Evolutionary conservation across 2,888 invertebrate species (phyloP).

Genomic region (Chrysolina haemoptera): DNA sequence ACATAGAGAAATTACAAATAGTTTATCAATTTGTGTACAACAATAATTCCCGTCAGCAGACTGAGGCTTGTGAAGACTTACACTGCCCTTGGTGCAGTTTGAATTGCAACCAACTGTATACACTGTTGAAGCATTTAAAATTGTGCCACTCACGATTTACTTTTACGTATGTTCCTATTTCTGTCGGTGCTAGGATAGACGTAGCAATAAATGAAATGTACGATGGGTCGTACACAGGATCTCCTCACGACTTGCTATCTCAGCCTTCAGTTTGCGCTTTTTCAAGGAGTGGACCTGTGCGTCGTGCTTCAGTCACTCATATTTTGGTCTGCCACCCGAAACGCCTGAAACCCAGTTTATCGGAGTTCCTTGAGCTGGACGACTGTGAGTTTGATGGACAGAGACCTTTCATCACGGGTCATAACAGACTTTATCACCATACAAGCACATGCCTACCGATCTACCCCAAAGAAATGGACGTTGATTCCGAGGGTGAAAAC

Average conservation of each 20-base stretch:
- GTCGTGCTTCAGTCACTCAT: slow-evolving; percentile 83
- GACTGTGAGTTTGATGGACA: slow-evolving; percentile 89
- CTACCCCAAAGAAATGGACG: slow-evolving; percentile 93
- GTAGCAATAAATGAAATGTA: slow-evolving; percentile 96
- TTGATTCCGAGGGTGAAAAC: slow-evolving; percentile 94
- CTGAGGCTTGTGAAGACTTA: slow-evolving; percentile 93
- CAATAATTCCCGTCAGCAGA: slow-evolving; percentile 95
- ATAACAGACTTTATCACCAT: slow-evolving; percentile 87
- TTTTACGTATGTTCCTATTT: slow-evolving; percentile 89
- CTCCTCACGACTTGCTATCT: slow-evolving; percentile 89
- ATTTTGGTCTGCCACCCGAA: slow-evolving; percentile 85
- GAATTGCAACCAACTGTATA: slow-evolving; percentile 89
- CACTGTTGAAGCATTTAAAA: slow-evolving; percentile 93
- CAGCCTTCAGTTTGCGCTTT: slow-evolving; percentile 81
- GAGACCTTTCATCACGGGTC: slow-evolving; percentile 85
- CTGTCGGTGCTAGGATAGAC: slow-evolving; percentile 87
- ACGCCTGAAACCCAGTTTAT: slow-evolving; percentile 78
- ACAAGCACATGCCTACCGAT: slow-evolving; percentile 95
- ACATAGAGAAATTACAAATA: slow-evolving; percentile 79
- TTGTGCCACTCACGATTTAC: slow-evolving; percentile 94
- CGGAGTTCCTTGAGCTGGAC: slow-evolving; percentile 91
- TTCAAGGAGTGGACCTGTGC: slow-evolving; percentile 79
- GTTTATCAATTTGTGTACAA: slow-evolving; percentile 97
- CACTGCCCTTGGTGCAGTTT: slow-evolving; percentile 97
- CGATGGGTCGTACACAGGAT: slow-evolving; percentile 95